Base-by-base conservation (phyloP, 1,140 invertebrate species). In the Bombus terrestris region DNA sequence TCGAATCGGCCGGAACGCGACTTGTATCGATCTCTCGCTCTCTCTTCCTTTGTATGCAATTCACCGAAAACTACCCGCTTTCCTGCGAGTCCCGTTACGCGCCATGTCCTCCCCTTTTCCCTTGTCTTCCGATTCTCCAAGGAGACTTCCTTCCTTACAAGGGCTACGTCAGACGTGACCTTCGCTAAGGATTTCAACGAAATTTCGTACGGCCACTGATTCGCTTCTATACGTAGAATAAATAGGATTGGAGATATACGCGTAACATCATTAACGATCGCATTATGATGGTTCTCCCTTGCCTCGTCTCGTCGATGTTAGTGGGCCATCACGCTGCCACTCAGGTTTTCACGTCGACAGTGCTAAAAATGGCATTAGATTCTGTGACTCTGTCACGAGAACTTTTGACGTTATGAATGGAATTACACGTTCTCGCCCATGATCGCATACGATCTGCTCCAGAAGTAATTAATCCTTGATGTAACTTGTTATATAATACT, bases 1-100 rank as follows among this genome's bases (percentile, higher is more conserved):
- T 37, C 83, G 74, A 59, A 86, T 81, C 79, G 66, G 37, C n/a
- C 41, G 43, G 39, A 66, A 81, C 47, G 57, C n/a, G 9, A 72
- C 57, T 47, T 32, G 39, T 85, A 85, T 80, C 83, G 76, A 85
- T 85, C 81, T 57, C 62, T 53, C 69, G 13, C 69, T n/a, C 35
- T 28, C 3, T 69, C 68, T 28, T 9, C 12, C 25, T 69, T 1
- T 13, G 0, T 12, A 18, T 8, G 12, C 32, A 37, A 77, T 73
- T 41, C 71, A 2, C 1, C 53, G 47, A 39, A 59, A 71, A 39
- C 66, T 62, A 66, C 25, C 59, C 73, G 59, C 15, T 35, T 43
- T 28, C n/a, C n/a, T 8, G 32, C 47, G 22, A 12, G 18, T n/a
- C 28, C n/a, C 64, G 25, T 68, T 69, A 64, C n/a, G 47, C 77